Evolutionary conservation across 2,888 invertebrate species (phyloP), one percentile per base, ranked within the genome.

Genomic region (Abrostola tripartita): DNA sequence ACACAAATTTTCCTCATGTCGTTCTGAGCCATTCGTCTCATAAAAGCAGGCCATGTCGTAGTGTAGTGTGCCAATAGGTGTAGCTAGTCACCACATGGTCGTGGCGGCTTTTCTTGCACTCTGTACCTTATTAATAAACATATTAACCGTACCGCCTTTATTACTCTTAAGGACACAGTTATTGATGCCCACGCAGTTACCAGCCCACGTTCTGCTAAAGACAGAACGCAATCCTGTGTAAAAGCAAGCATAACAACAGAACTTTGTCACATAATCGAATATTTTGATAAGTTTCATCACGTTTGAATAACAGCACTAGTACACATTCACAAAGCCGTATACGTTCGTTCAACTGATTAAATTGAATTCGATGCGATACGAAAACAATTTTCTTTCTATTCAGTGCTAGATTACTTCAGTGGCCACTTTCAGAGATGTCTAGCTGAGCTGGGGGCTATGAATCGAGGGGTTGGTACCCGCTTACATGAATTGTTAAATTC

Each of bases 401-500:
- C 60, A 52, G 51, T 41, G 37, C 5, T 37, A 42, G 52, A 56
- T 57, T 50, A 60, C 42, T 37, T 60, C 36, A 50, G 38, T 57
- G 44, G 47, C 50, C 12, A 10, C 57, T 61, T 57, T 58, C 24
- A 52, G 50, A 49, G 50, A 60, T 52, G 40, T 49, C 51, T 69
- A 54, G 35, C 42, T 52, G 49, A 41, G 40, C 53, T 61, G 24
- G 5, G 37, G 41, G 37, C 11, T 55, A 38, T 54, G 53, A 55
- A 60, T 52, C 47, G 70, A 54, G 57, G 44, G 35, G n/a, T 42
- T 41, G 35, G 10, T n/a, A 41, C 37, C 42, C 37, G 10, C 35
- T 50, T 38, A 6, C 52, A 70, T 72, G 71, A 74, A 72, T 72
- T 10, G 36, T 72, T 72, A 74, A 71, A 58, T 52, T 65, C 61